Conservation (phyloP, 2,797 vertebrate species). For the Poecilia wingei region DNA sequence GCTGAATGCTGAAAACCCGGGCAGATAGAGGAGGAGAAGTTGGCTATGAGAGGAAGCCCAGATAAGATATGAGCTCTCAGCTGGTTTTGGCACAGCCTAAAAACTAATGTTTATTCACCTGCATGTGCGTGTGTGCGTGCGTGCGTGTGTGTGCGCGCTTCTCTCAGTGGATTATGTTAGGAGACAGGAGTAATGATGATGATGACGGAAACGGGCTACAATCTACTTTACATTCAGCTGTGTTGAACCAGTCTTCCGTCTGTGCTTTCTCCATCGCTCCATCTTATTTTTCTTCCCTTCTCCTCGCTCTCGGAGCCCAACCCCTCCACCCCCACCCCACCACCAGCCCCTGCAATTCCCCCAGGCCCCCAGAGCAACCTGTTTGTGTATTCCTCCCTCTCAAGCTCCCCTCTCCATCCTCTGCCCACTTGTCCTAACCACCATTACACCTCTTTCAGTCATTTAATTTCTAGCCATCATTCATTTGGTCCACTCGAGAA, state of each 20-base stretch:
- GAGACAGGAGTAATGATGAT: slow-evolving; percentile 37
- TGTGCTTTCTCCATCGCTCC: slow-evolving; percentile 48
- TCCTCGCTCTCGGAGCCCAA: slow-evolving; percentile 21
- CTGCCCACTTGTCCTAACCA: slow-evolving; percentile 53
- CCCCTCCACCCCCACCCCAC: background rate
- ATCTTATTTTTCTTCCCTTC: slow-evolving; percentile 62
- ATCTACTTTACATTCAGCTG: slow-evolving; percentile 34
- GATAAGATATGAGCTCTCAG: slow-evolving; percentile 19
- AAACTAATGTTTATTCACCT: slow-evolving; percentile 38
- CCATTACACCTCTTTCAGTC: slow-evolving; percentile 52
- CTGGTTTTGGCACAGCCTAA: slow-evolving; percentile 39
- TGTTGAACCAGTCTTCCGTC: slow-evolving; percentile 35
- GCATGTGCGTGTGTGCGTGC: slow-evolving; percentile 10
- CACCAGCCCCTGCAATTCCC: slow-evolving; percentile 52
- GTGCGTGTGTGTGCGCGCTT: background rate
- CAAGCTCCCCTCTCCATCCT: slow-evolving; percentile 29
- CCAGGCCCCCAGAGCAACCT: slow-evolving; percentile 74
- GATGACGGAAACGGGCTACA: slow-evolving; percentile 33
- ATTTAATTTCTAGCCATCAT: slow-evolving; percentile 62
- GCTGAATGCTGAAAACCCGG: slow-evolving; percentile 45
- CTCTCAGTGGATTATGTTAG: slow-evolving; percentile 18
- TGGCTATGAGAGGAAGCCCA: slow-evolving; percentile 40
- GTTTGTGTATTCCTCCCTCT: slow-evolving; percentile 75
- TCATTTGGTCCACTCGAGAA: slow-evolving; percentile 54
- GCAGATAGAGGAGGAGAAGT: slow-evolving; percentile 44